Conservation (phyloP, 2,797 vertebrate genomes). For the Falco rusticolus region DNA sequence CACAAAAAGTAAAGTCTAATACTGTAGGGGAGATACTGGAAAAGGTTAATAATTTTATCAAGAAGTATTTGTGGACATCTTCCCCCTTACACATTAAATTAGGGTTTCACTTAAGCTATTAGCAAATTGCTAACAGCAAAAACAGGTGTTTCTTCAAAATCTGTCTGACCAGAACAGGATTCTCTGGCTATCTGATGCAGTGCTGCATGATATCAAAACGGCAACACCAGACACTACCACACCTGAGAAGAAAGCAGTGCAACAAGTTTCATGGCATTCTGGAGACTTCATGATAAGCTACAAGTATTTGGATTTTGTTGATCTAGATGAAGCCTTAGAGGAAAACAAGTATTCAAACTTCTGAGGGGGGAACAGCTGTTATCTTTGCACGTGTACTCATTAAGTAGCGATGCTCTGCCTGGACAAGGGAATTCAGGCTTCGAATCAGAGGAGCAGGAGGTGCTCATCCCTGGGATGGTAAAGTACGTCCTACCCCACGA, state of each 20-base stretch:
- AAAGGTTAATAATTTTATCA: neutral
- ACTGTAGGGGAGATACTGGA: neutral
- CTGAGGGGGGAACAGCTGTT: neutral
- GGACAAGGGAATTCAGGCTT: neutral
- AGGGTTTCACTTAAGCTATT: neutral
- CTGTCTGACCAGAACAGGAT: neutral
- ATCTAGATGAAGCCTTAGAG: neutral
- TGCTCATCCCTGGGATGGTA: neutral
- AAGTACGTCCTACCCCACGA: neutral
- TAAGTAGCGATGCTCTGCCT: neutral
- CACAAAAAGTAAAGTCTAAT: neutral
- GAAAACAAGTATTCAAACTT: neutral
- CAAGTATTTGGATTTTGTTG: neutral
- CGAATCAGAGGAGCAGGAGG: neutral
- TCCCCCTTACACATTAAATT: neutral
- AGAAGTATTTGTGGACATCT: neutral
- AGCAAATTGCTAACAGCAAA: neutral
- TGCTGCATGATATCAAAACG: neutral
- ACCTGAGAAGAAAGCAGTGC: neutral
- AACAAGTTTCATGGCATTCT: slow-evolving; percentile 20
- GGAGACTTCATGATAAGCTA: neutral
- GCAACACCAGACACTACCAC: neutral
- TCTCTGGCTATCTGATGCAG: neutral
- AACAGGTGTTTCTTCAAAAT: neutral
- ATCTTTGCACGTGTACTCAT: neutral